Conservation (phyloP, 1,140 invertebrate species). For the Mesaphorura yosii region DNA sequence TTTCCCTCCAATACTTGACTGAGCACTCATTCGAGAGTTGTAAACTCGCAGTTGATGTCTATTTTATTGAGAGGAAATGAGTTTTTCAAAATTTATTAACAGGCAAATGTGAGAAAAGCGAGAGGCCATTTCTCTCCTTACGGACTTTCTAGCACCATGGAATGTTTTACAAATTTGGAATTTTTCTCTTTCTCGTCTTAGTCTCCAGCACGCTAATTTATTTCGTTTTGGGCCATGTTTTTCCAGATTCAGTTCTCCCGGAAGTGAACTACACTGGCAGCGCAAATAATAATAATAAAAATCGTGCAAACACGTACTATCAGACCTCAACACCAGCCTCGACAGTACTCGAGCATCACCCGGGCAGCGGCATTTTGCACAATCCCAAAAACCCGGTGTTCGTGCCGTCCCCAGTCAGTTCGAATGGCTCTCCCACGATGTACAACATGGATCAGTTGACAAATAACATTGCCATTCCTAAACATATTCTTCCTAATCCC, state of each 20-base stretch:
- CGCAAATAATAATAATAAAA: slow-evolving; percentile 3
- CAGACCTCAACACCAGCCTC: slow-evolving; percentile 8
- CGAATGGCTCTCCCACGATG: slow-evolving; percentile 27
- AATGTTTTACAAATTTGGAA: background rate
- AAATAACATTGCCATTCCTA: slow-evolving; percentile 32
- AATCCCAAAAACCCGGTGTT: slow-evolving; percentile 30
- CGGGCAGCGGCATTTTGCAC: slow-evolving; percentile 7
- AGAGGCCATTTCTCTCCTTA: background rate
- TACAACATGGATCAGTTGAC: slow-evolving; percentile 32
- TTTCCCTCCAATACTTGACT: too few relatives aligned
- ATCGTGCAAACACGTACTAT: slow-evolving; percentile 11
- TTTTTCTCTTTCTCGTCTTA: background rate
- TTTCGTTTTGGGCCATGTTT: slow-evolving; percentile 10
- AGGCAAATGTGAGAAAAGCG: background rate
- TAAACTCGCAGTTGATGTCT: too few relatives aligned
- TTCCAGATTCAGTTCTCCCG: slow-evolving; percentile 26
- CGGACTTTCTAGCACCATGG: background rate
- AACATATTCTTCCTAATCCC: slow-evolving; percentile 29
- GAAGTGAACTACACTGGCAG: slow-evolving; percentile 30
- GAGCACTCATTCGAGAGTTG: too few relatives aligned
- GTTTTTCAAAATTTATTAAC: slow-evolving; percentile 20
- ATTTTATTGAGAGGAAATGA: slow-evolving; percentile 25
- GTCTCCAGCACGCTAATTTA: too few relatives aligned
- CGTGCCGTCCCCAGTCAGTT: slow-evolving; percentile 28
- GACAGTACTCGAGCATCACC: slow-evolving; percentile 4